phyloP scores from a whole-genome alignment of 2,888 invertebrate genomes.

The Adelognathus sp. region DNA sequence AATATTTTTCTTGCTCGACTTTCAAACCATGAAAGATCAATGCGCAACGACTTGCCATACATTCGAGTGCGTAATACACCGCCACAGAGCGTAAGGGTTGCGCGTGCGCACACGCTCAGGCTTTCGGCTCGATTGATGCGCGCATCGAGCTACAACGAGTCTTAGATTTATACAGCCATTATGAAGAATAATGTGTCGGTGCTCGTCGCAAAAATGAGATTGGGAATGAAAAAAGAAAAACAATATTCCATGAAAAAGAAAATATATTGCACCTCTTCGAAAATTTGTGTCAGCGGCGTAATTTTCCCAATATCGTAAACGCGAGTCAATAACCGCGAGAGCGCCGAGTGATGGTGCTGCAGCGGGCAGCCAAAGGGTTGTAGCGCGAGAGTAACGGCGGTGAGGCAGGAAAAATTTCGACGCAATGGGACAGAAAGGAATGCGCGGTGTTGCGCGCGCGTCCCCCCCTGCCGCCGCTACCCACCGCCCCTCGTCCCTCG shows the following conservation, averaged over 20 bases:
- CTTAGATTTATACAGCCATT: neutral
- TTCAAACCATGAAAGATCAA: neutral
- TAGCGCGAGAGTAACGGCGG: neutral
- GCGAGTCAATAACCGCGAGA: neutral
- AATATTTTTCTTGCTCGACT: neutral
- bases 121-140: neutral
- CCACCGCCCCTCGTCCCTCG: no score
- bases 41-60: conserved; percentile 22
- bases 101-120: neutral
- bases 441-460: conserved; percentile 43
- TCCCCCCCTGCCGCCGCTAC: neutral
- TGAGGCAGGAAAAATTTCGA: conserved; percentile 25
- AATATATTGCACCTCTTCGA: neutral
- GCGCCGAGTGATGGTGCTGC: neutral
- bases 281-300: neutral
- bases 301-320: neutral
- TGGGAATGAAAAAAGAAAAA: no score
- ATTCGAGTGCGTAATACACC: neutral
- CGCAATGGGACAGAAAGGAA: conserved; percentile 47
- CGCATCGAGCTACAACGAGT: neutral
- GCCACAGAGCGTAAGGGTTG: neutral
- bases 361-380: neutral
- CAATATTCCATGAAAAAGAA: no score
- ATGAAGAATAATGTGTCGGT: neutral
- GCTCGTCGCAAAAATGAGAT: neutral